Conservation (phyloP, 2,888 invertebrate species). For the Tenthredo amoena region DNA sequence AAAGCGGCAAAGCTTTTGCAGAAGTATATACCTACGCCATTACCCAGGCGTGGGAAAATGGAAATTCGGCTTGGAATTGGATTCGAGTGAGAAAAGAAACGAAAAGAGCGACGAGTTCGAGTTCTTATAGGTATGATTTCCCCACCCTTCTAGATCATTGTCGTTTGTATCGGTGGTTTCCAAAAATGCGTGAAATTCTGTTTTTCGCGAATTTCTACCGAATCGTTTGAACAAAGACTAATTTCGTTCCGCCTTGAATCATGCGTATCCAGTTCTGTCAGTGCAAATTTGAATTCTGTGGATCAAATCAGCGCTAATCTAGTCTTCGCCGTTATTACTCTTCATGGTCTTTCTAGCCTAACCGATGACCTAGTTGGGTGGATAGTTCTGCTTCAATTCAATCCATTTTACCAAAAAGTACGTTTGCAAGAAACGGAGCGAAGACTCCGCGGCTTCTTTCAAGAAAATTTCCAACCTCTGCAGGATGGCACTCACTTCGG, state of each 20-base stretch:
- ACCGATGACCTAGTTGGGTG: neutral
- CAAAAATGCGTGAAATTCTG: too few relatives aligned
- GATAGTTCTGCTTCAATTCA: constrained; percentile 2
- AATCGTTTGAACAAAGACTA: neutral
- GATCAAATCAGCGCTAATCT: neutral
- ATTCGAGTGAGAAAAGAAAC: too few relatives aligned
- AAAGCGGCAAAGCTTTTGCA: neutral
- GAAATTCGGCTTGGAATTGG: too few relatives aligned
- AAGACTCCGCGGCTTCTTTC: neutral
- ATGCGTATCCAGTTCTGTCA: neutral
- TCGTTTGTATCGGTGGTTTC: too few relatives aligned
- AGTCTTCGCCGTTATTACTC: neutral
- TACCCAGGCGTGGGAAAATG: neutral
- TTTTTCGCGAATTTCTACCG: too few relatives aligned
- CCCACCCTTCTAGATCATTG: too few relatives aligned
- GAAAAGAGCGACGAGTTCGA: too few relatives aligned
- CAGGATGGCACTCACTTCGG: neutral
- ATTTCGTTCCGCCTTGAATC: neutral
- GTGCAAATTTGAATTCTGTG: neutral
- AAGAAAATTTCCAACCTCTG: neutral
- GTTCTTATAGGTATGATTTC: too few relatives aligned
- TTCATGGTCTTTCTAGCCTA: neutral
- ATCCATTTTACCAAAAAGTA: neutral
- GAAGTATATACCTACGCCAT: neutral
- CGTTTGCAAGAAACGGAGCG: constrained; percentile 16